Conservation (phyloP, 2,797 vertebrate genomes). For the Poeciliopsis turneri region DNA sequence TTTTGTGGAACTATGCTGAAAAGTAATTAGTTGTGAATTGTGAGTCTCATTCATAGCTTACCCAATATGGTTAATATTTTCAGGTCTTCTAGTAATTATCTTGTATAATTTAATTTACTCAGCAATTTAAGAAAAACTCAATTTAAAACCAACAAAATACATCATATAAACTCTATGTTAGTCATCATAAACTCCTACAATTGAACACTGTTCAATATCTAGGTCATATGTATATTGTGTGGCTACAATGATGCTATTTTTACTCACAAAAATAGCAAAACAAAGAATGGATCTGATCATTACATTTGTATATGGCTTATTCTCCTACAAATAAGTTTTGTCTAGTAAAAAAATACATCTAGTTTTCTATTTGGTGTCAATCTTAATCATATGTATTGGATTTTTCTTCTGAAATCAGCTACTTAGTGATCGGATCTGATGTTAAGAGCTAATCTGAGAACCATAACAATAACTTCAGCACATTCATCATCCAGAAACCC, state of each 20-base stretch:
- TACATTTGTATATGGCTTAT: neutral
- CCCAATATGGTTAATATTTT: neutral
- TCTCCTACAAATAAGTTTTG: neutral
- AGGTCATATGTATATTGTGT: neutral
- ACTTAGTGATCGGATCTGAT: neutral
- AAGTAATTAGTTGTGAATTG: neutral
- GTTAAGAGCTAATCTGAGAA: neutral
- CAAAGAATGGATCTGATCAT: neutral
- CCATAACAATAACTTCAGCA: neutral
- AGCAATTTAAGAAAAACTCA: neutral
- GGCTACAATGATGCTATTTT: neutral
- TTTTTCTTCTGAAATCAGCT: neutral
- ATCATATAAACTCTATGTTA: neutral
- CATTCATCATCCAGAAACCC: neutral
- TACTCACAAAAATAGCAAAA: neutral
- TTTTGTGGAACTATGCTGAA: neutral
- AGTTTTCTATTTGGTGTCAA: neutral
- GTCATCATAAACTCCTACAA: neutral
- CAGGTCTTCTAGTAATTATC: neutral
- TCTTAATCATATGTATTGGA: neutral
- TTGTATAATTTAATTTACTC: neutral
- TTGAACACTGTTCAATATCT: neutral
- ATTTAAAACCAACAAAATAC: neutral
- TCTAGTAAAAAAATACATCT: neutral
- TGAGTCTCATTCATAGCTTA: neutral